These are phyloP conservation scores for Aselliscus stoliczkanus DNA, from an alignment of 2,797 vertebrate genomes.

Conservation along the genomic window DNA sequence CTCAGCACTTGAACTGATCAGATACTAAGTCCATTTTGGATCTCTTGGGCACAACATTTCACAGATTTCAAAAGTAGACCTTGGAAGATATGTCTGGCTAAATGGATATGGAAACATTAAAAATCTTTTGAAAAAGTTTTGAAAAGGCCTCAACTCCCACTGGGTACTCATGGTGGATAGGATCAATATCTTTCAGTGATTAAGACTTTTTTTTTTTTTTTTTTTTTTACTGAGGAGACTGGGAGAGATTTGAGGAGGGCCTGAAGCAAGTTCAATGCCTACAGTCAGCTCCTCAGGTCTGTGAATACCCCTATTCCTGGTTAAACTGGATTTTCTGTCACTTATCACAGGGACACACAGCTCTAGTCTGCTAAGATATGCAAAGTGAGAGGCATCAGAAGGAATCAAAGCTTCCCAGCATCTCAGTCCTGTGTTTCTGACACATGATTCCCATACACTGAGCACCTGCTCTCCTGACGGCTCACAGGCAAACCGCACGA, in stretches of 20 bases:
- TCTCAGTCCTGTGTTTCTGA: not conserved
- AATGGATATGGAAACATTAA: not conserved
- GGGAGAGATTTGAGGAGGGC: not conserved
- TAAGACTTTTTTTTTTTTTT: not conserved
- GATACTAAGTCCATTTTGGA: not conserved
- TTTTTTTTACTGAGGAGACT: not conserved
- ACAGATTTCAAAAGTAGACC: not conserved
- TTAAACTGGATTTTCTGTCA: not conserved
- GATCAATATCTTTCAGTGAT: not conserved
- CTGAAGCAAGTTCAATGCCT: not conserved
- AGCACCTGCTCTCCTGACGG: not conserved
- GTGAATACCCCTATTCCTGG: too few species aligned
- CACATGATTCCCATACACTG: fast-evolving
- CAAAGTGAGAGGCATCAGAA: not conserved
- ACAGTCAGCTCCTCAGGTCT: not conserved
- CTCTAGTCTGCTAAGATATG: not conserved
- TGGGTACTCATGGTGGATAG: not conserved
- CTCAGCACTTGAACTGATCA: not conserved
- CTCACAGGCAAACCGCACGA: not conserved
- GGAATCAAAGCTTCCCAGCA: too few species aligned
- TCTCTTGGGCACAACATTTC: not conserved
- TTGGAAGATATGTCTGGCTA: not conserved
- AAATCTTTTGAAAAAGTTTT: not conserved
- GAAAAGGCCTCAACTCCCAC: not conserved
- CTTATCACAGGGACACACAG: not conserved